A percentile compares a stretch with the other conserved stretches of the same genome.
phyloP scores from a whole-genome alignment of 2,888 invertebrate species.

The Epinotia bilunana region DNA sequence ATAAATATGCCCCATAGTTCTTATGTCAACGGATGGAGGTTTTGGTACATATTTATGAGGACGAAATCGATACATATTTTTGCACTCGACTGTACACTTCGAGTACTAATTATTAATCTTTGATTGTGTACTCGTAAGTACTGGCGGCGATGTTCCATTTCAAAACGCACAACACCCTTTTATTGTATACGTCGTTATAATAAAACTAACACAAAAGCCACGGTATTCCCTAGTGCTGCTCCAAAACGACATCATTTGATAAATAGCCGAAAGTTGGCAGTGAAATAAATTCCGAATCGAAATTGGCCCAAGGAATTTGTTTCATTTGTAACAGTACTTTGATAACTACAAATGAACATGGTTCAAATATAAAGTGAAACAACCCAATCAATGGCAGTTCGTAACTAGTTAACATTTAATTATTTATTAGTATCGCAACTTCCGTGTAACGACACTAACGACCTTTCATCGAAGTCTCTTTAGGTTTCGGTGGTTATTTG shows the following conservation, averaged over 20 bases:
- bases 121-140: too few species aligned
- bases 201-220: background rate
- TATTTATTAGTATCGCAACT: constrained; percentile 34
- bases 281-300: constrained; percentile 35
- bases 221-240: background rate
- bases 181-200: background rate
- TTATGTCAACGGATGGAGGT: too few species aligned
- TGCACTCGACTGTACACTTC: too few species aligned
- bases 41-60: too few species aligned
- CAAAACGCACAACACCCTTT: background rate
- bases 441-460: background rate
- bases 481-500: too few species aligned
- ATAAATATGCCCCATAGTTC: too few species aligned
- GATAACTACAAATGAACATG: constrained; percentile 29
- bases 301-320: constrained; percentile 32
- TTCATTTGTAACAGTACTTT: constrained; percentile 31
- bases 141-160: too few species aligned
- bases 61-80: too few species aligned
- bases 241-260: constrained; percentile 32
- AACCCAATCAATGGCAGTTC: constrained; percentile 26
- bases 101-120: too few species aligned
- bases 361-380: constrained; percentile 40
- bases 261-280: constrained; percentile 27
- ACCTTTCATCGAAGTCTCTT: too few species aligned
- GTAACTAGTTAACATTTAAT: constrained; percentile 34